phyloP scores from a whole-genome alignment of 2,113 vertebrate genomes.

The Thermophis baileyi region DNA sequence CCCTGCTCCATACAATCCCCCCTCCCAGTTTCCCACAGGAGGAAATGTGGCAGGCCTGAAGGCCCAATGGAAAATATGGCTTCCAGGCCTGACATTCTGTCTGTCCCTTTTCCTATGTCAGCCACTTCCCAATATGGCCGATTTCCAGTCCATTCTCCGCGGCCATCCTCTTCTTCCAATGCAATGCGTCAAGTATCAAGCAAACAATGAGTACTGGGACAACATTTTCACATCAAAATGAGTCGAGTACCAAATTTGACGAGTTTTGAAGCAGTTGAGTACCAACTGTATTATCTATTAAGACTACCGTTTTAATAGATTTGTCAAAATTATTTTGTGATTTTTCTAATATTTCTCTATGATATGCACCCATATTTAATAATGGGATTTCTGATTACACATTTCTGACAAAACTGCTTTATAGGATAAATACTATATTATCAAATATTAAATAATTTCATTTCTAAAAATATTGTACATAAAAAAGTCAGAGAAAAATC shows the following conservation, averaged over 20 bases:
- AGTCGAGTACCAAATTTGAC: background rate
- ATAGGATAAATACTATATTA: background rate
- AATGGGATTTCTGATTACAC: background rate
- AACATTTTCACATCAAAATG: background rate
- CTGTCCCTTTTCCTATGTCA: too few species aligned
- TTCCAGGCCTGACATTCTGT: too few species aligned
- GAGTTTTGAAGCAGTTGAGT: background rate
- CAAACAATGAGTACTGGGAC: too few species aligned
- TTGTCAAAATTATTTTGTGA: background rate
- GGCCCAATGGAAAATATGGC: too few species aligned
- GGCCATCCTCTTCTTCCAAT: too few species aligned
- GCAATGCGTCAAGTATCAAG: too few species aligned
- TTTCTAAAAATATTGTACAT: background rate
- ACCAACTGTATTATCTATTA: background rate
- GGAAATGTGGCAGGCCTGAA: too few species aligned
- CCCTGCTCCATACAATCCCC: too few species aligned
- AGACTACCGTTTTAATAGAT: background rate
- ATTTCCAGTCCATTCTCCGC: too few species aligned
- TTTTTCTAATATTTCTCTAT: background rate
- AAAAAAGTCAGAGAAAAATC: background rate
- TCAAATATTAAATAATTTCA: background rate
- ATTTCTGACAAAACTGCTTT: conserved; percentile 12
- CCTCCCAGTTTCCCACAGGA: too few species aligned
- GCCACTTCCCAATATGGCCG: too few species aligned
- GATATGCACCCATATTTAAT: background rate